phyloP scores from a whole-genome alignment of 2,113 vertebrate species.

The Entelurus aequoreus region DNA sequence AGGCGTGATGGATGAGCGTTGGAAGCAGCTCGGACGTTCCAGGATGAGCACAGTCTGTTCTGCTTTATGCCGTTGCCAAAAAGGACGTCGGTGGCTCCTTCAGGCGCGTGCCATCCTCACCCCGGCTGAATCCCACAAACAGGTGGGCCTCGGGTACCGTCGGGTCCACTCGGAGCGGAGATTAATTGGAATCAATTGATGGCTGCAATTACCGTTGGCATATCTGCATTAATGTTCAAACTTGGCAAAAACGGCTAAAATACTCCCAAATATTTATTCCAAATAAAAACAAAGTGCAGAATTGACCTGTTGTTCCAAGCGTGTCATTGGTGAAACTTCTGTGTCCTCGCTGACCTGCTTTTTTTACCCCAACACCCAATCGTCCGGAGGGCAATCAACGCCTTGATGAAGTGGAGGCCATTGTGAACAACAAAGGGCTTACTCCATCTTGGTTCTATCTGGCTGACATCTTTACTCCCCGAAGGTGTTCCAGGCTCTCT shows the following conservation, averaged over 20 bases:
- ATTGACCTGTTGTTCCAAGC: not conserved
- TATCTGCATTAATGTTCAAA: conserved; percentile 30
- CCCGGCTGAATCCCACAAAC: conserved; percentile 42
- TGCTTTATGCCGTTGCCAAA: conserved; percentile 43
- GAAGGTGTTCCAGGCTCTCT: conserved; percentile 30
- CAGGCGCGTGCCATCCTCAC: conserved; percentile 9
- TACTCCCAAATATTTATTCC: not conserved
- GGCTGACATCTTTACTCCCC: conserved; percentile 38
- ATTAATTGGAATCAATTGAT: conserved; percentile 50
- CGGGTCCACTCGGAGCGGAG: conserved; percentile 17
- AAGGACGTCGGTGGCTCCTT: conserved; percentile 26
- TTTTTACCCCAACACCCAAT: conserved; percentile 10
- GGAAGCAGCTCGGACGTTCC: conserved; percentile 36
- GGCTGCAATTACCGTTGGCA: conserved; percentile 49
- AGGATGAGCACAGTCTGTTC: conserved; percentile 57
- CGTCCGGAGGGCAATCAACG: conserved; percentile 30
- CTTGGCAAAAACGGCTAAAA: too few relatives aligned
- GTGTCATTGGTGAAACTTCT: conserved; percentile 17
- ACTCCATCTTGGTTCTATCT: conserved; percentile 53
- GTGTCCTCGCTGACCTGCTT: conserved; percentile 22
- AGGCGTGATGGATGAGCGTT: conserved; percentile 45
- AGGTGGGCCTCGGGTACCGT: conserved; percentile 44
- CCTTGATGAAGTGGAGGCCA: conserved; percentile 52
- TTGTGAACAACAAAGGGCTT: conserved; percentile 52
- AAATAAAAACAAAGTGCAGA: not conserved